Evolutionary conservation across 2,797 vertebrate species (phyloP), one percentile per base, ranked within the genome.

Genomic region (Rhinoraja longicauda): DNA sequence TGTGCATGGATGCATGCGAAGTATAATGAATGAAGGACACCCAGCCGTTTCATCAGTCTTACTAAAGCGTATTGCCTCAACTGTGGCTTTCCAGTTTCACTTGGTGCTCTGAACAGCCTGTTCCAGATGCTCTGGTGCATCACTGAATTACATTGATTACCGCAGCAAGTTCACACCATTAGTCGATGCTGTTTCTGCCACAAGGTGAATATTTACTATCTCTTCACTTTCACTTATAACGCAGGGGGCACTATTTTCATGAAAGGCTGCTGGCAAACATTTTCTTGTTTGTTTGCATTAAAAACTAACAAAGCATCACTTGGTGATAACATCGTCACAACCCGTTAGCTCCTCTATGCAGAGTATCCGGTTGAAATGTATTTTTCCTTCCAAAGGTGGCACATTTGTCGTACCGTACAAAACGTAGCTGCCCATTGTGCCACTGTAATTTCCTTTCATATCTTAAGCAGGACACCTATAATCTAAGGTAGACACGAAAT

Each of bases 61-160:
- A 86, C n/a, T 53, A 64, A 64, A 88, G 57, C 59, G 62, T 91
- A 53, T 91, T 91, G 90, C 70, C 24, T 53, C 67, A 73, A 91
- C 26, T 26, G 36, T 26, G 90, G 72, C 90, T 53, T 29, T 73
- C 2, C 13, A 29, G 36, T 26, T 70, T 53, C 39, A 73, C 53
- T 72, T 91, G 90, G 21, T 53, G 10, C 36, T 73, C 39, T 21
- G 90, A 72, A 53, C 90, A 91, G 67, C 4, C 39, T n/a, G 36
- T 0, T 64, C 59, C 59, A 88, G 84, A 88, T n/a, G 62, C 15
- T 84, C 26, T 59, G 81, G 26, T 59, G 24, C 59, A 10, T 88
- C 59, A 19, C 29, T 62, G 53, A 73, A 73, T 59, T 9, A 62
- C 57, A 32, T 32, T 64, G n/a, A 32, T 88, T 88, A 32, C n/a